phyloP scores from a whole-genome alignment of 2,797 vertebrate genomes.

The Aythya fuligula region DNA sequence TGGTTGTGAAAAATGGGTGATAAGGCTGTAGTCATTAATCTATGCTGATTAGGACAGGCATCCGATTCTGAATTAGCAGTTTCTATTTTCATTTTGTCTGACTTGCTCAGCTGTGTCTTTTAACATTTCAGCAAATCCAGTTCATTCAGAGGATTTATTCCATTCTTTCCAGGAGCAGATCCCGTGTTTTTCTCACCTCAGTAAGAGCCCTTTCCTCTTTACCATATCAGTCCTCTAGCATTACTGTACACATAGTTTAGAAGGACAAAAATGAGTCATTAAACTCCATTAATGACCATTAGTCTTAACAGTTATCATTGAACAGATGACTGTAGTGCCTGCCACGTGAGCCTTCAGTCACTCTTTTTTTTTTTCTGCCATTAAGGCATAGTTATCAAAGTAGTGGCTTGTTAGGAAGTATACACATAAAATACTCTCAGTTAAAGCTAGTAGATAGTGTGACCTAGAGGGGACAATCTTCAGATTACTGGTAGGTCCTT shows the following conservation, averaged over 20 bases:
- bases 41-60: background rate
- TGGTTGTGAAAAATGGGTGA: background rate
- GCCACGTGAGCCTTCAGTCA: slow-evolving; percentile 35
- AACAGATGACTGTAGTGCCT: slow-evolving; percentile 31
- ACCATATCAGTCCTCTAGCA: slow-evolving; percentile 2
- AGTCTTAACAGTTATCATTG: slow-evolving; percentile 31
- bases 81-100: slow-evolving; percentile 29
- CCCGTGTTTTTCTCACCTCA: slow-evolving; percentile 58
- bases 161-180: slow-evolving; percentile 15
- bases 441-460: background rate
- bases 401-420: background rate
- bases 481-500: background rate
- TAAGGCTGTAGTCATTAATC: background rate
- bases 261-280: slow-evolving; percentile 22
- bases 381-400: background rate
- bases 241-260: background rate
- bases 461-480: background rate
- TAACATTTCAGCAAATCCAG: slow-evolving; percentile 38
- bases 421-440: background rate
- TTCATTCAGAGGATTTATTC: slow-evolving; percentile 56
- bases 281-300: slow-evolving; percentile 25
- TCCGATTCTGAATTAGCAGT: slow-evolving; percentile 16
- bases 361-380: background rate
- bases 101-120: slow-evolving; percentile 23
- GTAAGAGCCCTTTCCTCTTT: slow-evolving; percentile 44